A percentile compares a stretch with the other conserved stretches of the same genome.
phyloP scores from a whole-genome alignment of 2,888 invertebrate genomes.

The Sussaba pulchella region DNA sequence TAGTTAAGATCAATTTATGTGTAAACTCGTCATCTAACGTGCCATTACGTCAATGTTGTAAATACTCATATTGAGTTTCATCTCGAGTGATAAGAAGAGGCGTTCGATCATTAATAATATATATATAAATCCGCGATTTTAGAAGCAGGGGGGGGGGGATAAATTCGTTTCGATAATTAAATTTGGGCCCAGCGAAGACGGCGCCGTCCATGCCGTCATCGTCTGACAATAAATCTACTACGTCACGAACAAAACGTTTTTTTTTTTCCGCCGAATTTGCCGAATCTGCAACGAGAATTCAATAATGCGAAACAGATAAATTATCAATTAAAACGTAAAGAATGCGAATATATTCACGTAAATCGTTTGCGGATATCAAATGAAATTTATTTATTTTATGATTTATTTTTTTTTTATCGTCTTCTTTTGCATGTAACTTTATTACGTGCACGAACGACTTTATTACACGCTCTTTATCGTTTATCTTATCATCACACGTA shows the following conservation, averaged over 20 bases:
- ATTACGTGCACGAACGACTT: slow-evolving; percentile 72
- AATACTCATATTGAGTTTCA: slow-evolving; percentile 72
- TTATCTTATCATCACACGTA: slow-evolving; percentile 76
- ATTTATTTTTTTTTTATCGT: too few species aligned
- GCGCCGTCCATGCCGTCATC: slow-evolving; percentile 71
- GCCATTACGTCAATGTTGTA: slow-evolving; percentile 81
- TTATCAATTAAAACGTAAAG: slow-evolving; percentile 30
- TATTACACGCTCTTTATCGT: slow-evolving; percentile 74
- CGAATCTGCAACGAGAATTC: slow-evolving; percentile 1
- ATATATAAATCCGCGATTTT: slow-evolving; percentile 37
- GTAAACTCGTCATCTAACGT: slow-evolving; percentile 75
- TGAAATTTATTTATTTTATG: neutral
- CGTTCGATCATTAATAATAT: slow-evolving; percentile 32
- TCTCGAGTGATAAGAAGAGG: slow-evolving; percentile 53
- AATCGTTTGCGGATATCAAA: slow-evolving; percentile 28
- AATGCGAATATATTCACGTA: slow-evolving; percentile 15
- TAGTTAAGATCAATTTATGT: slow-evolving; percentile 48
- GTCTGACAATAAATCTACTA: slow-evolving; percentile 80
- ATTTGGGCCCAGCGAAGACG: slow-evolving; percentile 69
- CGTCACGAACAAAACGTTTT: slow-evolving; percentile 45
- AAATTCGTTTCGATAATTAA: slow-evolving; percentile 50
- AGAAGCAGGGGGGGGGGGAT: slow-evolving; percentile 5
- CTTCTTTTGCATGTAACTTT: slow-evolving; percentile 7
- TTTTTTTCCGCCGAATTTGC: neutral
- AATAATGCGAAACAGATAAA: neutral